phyloP scores from a whole-genome alignment of 2,797 vertebrate species.

The Tinamus major region DNA sequence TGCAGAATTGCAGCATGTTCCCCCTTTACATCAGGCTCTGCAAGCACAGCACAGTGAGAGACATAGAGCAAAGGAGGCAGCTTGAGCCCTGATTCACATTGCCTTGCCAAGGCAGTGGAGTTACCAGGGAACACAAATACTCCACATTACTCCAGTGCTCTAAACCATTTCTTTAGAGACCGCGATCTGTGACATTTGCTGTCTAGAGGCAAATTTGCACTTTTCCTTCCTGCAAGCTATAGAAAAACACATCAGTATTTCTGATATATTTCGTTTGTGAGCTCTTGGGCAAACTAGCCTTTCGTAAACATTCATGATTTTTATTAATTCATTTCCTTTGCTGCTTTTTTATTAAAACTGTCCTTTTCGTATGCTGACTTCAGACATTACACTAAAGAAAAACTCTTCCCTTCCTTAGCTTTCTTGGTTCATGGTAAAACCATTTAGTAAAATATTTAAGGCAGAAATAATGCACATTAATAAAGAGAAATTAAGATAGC shows the following conservation, averaged over 20 bases:
- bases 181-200: rapidly evolving
- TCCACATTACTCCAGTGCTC: not conserved
- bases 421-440: not conserved
- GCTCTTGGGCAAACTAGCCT: not conserved
- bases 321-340: not conserved
- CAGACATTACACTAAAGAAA: rapidly evolving
- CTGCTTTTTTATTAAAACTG: not conserved
- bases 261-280: not conserved
- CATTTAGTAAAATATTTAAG: not conserved
- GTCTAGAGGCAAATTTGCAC: rapidly evolving
- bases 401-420: not conserved
- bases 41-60: not conserved
- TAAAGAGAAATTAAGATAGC: not conserved
- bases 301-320: not conserved
- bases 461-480: not conserved
- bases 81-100: not conserved
- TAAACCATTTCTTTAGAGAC: not conserved
- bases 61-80: not conserved
- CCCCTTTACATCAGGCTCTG: rapidly evolving
- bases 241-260: not conserved
- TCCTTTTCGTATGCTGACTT: not conserved
- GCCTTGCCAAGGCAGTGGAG: not conserved
- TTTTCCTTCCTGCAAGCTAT: not conserved
- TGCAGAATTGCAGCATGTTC: not conserved
- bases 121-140: not conserved